phyloP scores from a whole-genome alignment of 2,888 invertebrate genomes.

The Ypsolopha sequella region DNA sequence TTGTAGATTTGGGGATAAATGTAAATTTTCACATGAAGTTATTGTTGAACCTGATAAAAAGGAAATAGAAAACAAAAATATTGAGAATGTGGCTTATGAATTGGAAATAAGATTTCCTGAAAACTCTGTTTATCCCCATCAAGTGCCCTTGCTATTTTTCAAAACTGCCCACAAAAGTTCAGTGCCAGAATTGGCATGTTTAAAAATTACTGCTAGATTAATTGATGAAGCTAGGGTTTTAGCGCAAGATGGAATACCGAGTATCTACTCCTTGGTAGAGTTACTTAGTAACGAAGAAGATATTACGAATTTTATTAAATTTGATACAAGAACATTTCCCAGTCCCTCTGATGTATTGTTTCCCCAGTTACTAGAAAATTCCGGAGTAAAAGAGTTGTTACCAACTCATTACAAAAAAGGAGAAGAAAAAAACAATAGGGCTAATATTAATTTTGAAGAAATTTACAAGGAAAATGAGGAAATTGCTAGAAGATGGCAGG shows the following conservation, averaged over 20 bases:
- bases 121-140: constrained; percentile 79
- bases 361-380: constrained; percentile 64
- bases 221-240: constrained; percentile 76
- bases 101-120: constrained; percentile 82
- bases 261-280: constrained; percentile 79
- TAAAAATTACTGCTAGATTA: constrained; percentile 76
- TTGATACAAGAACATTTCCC: constrained; percentile 63
- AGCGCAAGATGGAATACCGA: constrained; percentile 78
- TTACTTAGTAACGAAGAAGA: constrained; percentile 77
- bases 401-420: constrained; percentile 78
- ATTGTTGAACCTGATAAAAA: constrained; percentile 33
- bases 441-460: constrained; percentile 60
- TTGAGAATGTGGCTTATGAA: constrained; percentile 65
- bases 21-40: constrained; percentile 78
- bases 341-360: constrained; percentile 71
- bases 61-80: constrained; percentile 29
- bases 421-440: constrained; percentile 65
- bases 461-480: constrained; percentile 72
- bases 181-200: constrained; percentile 73
- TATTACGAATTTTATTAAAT: constrained; percentile 71
- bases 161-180: constrained; percentile 71
- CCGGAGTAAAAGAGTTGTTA: constrained; percentile 25
- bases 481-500: constrained; percentile 72
- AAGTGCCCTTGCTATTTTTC: constrained; percentile 79
- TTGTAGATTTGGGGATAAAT: constrained; percentile 81